Base-by-base conservation (phyloP, 2,113 vertebrate species). In the Podarcis cretensis region DNA sequence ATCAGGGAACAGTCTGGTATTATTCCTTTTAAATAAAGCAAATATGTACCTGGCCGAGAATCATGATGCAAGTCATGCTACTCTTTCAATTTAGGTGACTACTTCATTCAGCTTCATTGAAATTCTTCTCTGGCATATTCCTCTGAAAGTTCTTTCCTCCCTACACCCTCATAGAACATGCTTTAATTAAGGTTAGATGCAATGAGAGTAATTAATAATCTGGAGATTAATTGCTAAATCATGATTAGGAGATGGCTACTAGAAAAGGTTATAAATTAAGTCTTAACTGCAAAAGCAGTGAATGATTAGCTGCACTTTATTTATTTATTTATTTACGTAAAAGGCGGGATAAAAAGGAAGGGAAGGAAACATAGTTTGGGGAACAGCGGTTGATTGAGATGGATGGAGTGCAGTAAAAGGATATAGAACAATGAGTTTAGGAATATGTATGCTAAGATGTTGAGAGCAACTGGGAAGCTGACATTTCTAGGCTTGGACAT, bases 221-320 rank as follows among this genome's bases (percentile, higher is more conserved):
- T 86, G 37, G 90, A 94, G 89, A 97, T 94, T 93, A 96, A 94
- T 95, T 96, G 37, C 32, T 35, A 95, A 82, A 86, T 87, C 82
- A 76, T 89, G 94, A 94, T 94, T 88, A 81, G 89, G 90, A 96
- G 95, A 95, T 96, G 54, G 87, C 37, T 92, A 85, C 23, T 89
- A 69, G 16, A 90, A 95, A 90, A 83, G 89, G 69, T 91, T 96
- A 94, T 94, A 96, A 96, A 96, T 93, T 95, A 95, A 90, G 6
- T 43, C 71, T 93, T 90, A 92, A 27, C 89, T 89, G 59, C 80
- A 94, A 91, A 94, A 92, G 87, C 86, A 10, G 84, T 75, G n/a
- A 87, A 20, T 84, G 40, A 89, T 92, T 90, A 93, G 83, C 68
- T 79, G 35, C 66, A 27, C 40, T 48, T 83, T 66, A 12, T 81